Evolutionary conservation across 1,140 invertebrate genomes (phyloP), one percentile per base, ranked within the genome.

Genomic region (Uloborus diversus): DNA sequence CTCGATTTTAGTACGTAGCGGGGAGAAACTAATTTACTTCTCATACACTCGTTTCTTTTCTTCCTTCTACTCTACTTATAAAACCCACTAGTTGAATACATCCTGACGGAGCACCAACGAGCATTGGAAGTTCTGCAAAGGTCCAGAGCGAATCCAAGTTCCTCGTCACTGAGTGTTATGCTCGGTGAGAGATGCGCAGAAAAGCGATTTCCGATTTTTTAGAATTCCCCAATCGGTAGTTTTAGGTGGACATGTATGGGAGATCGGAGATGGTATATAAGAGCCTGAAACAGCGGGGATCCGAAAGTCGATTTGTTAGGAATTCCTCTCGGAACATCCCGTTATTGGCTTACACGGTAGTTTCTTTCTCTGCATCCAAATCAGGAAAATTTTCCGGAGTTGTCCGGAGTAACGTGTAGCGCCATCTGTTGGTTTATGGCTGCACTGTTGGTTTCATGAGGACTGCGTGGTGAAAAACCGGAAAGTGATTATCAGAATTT

Each of bases 71-170:
- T 30, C 28, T 11, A 7, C 20, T 13, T 23, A 14, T 17, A n/a
- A 32, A n/a, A 75, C 57, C 70, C 70, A 75, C 70, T 75, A 75
- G 70, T 75, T 75, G 70, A 75, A 59, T 42, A 62, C 33, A 62
- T 62, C 37, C 70, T 59, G 35, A 65, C 7, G 7, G 59, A 51
- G 11, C 20, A 33, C 59, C 30, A 28, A n/a, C 23, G 14, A n/a
- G 30, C 25, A 23, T n/a, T 17, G 17, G 51, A 35, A 23, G 28
- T 30, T 70, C 47, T 23, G 20, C 11, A 4, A 9, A 35, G 32
- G 20, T 70, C 68, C 68, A 20, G 30, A 32, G 49, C 1, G 47
- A 56, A 11, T 4, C 14, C 37, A 20, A 57, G 35, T 64, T 32
- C 23, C 28, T 14, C 23, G 35, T 9, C 37, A 42, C 7, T 4